Base-by-base conservation (phyloP, 2,797 vertebrate species). In the Phylloscopus collybita region DNA sequence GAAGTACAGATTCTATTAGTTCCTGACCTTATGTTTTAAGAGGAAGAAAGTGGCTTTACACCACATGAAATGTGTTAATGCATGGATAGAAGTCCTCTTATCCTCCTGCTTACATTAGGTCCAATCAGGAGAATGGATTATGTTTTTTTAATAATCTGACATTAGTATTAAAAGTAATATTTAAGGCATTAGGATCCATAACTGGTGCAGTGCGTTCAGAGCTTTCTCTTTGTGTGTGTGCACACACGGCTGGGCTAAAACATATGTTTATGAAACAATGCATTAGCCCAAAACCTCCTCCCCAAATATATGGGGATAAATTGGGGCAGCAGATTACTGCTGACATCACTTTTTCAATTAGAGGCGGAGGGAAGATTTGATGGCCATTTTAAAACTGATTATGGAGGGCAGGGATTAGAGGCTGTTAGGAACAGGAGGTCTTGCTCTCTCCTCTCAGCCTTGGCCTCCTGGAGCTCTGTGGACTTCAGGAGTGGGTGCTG, bases 311-410 rank as follows among this genome's bases (percentile, higher is more conserved):
- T 95, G 97, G 98, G 98, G 98, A 98, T 98, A 95, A 98, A 97
- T 96, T 73, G 95, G 70, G 89, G 88, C 93, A 90, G 88, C 97
- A 98, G 98, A 98, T 99, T 98, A 98, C 90, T 73, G 97, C 97
- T 98, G 98, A 98, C 98, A 98, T 98, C 98, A 98, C 97, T 98
- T 97, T 96, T 96, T 97, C 96, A 95, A 91, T 97, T 97, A 97
- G 93, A 89, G 94, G 93, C 73, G 9, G 61, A 95, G 96, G 88
- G 92, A 97, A 96, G 97, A 97, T 94, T 92, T 97, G 97, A 97
- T 97, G 97, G 97, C 95, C 98, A 98, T 98, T 97, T 98, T 97
- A 98, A 97, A 98, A 98, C 97, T 98, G 98, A 98, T 99, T 98
- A 99, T 97, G 97, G 97, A 96, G 97, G 95, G 94, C 97, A 97